Conservation (phyloP, 2,113 vertebrate species). For the Anguilla rostrata region DNA sequence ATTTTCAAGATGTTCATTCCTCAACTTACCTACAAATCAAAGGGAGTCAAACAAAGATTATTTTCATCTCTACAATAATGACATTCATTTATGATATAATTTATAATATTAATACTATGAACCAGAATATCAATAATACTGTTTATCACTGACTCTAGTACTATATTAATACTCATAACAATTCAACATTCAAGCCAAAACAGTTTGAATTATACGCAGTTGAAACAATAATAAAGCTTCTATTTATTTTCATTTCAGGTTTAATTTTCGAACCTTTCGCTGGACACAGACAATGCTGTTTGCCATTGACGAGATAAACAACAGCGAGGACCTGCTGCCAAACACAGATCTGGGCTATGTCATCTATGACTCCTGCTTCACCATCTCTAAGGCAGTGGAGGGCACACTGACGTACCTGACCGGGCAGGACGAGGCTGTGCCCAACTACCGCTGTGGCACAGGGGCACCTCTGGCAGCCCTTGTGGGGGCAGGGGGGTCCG, state of each 20-base stretch:
- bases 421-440: constrained; percentile 79
- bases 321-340: constrained; percentile 66
- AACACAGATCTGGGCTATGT: constrained; percentile 76
- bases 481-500: constrained; percentile 76
- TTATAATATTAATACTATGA: background rate
- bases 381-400: constrained; percentile 80
- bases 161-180: background rate
- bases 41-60: background rate
- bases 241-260: constrained; percentile 57
- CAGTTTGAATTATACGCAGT: background rate
- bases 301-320: constrained; percentile 79
- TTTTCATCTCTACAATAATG: background rate
- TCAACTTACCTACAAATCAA: background rate
- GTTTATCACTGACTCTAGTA: background rate
- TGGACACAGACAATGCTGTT: constrained; percentile 85
- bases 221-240: background rate
- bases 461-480: constrained; percentile 73
- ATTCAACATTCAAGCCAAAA: background rate
- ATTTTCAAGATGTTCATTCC: background rate
- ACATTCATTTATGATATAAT: background rate
- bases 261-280: constrained; percentile 79
- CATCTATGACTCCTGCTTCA: constrained; percentile 82
- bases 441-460: constrained; percentile 76
- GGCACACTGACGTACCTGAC: constrained; percentile 76
- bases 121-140: background rate